Evolutionary conservation across 2,797 vertebrate species (phyloP).

Genomic region (Coccyzus lansbergi): DNA sequence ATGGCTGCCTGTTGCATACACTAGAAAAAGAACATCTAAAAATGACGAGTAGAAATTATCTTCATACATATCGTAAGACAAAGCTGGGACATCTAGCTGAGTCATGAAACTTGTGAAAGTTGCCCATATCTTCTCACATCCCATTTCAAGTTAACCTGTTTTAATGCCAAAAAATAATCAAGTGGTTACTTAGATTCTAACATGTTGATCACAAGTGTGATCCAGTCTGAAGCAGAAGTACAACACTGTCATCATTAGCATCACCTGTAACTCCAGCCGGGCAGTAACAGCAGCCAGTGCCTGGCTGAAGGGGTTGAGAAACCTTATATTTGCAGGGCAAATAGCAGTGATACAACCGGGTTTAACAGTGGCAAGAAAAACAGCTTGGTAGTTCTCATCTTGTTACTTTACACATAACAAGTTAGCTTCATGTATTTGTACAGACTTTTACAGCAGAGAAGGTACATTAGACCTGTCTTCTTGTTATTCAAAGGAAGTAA

Average conservation of each 20-base stretch:
- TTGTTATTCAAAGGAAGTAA: neutral
- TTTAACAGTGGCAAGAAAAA: neutral
- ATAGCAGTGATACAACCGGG: neutral
- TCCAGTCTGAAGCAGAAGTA: neutral
- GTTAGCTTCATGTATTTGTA: neutral
- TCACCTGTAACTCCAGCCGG: neutral
- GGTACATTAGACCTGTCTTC: neutral
- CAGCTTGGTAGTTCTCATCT: neutral
- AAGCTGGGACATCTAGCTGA: neutral
- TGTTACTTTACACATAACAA: neutral
- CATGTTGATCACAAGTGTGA: neutral
- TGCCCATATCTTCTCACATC: neutral
- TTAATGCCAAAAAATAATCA: neutral
- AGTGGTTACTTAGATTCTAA: neutral
- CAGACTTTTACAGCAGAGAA: neutral
- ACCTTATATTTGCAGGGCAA: accelerated
- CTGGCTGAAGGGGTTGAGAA: neutral
- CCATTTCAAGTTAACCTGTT: neutral
- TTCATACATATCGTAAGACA: neutral
- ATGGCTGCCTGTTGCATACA: neutral
- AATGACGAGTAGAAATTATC: neutral
- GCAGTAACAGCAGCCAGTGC: neutral
- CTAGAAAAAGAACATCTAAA: neutral
- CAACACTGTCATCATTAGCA: neutral
- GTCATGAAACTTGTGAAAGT: neutral